Percentiles rank a stretch among this genome's conserved stretches.
phyloP scores from a whole-genome alignment of 1,140 invertebrate species.

The Bombyx mandarina region DNA sequence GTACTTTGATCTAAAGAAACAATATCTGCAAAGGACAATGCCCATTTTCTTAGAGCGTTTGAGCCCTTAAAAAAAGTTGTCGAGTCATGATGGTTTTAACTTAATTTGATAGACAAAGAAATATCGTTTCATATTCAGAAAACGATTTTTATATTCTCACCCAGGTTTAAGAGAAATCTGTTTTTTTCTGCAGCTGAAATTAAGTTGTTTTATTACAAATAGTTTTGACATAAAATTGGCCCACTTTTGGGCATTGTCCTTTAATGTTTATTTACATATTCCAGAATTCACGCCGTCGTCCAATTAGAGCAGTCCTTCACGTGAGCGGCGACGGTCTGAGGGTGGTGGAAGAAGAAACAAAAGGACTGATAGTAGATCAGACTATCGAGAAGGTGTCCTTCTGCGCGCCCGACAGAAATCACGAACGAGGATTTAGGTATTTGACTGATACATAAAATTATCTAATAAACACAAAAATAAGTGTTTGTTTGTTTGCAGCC shows the following conservation, averaged over 20 bases:
- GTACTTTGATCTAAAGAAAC: too few species aligned
- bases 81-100: too few species aligned
- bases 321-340: constrained; percentile 97
- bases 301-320: constrained; percentile 91
- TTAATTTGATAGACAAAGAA: too few species aligned
- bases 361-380: constrained; percentile 99
- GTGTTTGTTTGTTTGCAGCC: too few species aligned
- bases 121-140: too few species aligned
- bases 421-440: constrained; percentile 97
- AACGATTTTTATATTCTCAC: too few species aligned
- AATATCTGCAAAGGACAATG: neutral
- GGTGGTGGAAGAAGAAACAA: constrained; percentile 98
- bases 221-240: neutral
- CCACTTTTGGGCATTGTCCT: neutral
- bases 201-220: neutral
- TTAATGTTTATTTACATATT: constrained; percentile 13
- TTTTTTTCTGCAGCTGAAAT: neutral
- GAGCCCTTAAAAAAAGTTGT: too few species aligned
- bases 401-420: constrained; percentile 98
- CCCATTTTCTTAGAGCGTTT: too few species aligned
- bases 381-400: constrained; percentile 99
- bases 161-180: too few species aligned
- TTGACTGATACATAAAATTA: constrained; percentile 54
- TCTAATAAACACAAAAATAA: too few species aligned
- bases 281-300: constrained; percentile 89